Evolutionary conservation across 1,140 invertebrate species (phyloP), one percentile per base, ranked within the genome.

Genomic region (Drosophila kohkoa): DNA sequence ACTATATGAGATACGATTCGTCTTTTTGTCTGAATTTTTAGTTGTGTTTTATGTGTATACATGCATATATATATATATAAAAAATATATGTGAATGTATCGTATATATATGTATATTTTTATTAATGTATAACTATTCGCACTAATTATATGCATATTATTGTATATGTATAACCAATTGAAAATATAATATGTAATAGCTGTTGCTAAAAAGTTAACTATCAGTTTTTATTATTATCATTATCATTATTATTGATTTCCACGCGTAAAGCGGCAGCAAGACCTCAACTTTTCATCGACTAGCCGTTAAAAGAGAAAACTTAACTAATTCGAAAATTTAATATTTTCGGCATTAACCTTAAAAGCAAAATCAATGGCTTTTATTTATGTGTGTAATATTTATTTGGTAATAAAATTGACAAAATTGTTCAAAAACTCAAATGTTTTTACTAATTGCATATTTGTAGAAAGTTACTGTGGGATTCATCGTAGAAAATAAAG

Each of bases 101-200:
- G n/a, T 63, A 51, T 51, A 64, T 63, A 79, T 58, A 79, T 78
- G 49, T 87, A 86, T 81, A 81, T 77, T 69, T 75, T 75, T 75
- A 66, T 80, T 78, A 66, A 71, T 75, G 82, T 85, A 75, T 77
- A 86, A 81, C 65, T 69, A 73, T 79, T 71, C 71, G 66, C 82
- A 85, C 78, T 83, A 75, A 81, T 85, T 85, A 86, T 70, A 85
- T 85, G 71, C 82, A 87, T 77, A 79, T 63, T 75, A 75, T 60
- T 71, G 60, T 78, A 70, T 70, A 86, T 85, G 82, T 81, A 63
- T 86, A 85, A 85, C 82, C 82, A 81, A 85, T 87, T 82, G 75
- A 86, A 79, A 86, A 85, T 85, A 79, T 74, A 80, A 77, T 87
- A 80, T 88, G 83, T 88, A 88, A 82, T 88, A 87, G 83, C 82